A percentile compares a stretch with the other conserved stretches of the same genome.
phyloP scores from a whole-genome alignment of 2,797 vertebrate species.

The Natrix natrix region DNA sequence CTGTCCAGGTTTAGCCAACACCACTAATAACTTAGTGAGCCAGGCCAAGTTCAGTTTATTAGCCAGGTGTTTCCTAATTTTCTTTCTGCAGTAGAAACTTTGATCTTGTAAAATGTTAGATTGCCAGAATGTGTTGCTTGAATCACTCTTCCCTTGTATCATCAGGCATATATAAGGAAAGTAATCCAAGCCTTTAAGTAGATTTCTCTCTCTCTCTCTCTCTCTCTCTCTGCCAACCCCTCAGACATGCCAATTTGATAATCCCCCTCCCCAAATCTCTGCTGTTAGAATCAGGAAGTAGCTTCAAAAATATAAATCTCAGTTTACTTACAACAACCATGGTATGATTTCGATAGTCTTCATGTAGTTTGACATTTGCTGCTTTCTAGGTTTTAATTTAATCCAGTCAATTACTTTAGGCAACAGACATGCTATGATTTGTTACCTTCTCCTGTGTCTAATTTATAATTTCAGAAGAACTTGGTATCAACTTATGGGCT shows the following conservation, averaged over 20 bases:
- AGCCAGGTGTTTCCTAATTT: slow-evolving; percentile 55
- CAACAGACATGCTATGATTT: slow-evolving; percentile 48
- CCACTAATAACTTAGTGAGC: slow-evolving; percentile 34
- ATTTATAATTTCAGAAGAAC: slow-evolving; percentile 30
- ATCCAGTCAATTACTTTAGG: slow-evolving; percentile 37
- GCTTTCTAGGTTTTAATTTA: slow-evolving; percentile 13
- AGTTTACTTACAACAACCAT: slow-evolving; percentile 52
- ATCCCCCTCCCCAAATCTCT: slow-evolving; percentile 34
- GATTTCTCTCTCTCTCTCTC: slow-evolving; percentile 46
- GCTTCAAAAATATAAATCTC: slow-evolving; percentile 61
- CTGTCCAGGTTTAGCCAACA: slow-evolving; percentile 29
- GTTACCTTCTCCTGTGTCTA: slow-evolving; percentile 27
- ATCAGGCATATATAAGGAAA: slow-evolving; percentile 39
- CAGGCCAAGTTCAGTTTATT: slow-evolving; percentile 55
- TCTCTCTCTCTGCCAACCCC: slow-evolving; percentile 39
- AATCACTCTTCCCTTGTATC: slow-evolving; percentile 44
- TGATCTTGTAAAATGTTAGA: slow-evolving; percentile 52
- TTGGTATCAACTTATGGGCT: not conserved
- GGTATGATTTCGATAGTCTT: slow-evolving; percentile 56
- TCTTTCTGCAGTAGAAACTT: slow-evolving; percentile 47
- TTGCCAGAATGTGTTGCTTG: slow-evolving; percentile 25
- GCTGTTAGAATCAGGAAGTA: slow-evolving; percentile 56
- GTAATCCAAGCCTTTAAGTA: slow-evolving; percentile 39
- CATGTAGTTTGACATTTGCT: slow-evolving; percentile 55
- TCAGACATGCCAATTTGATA: slow-evolving; percentile 41